Percentiles rank a stretch among this genome's conserved stretches.
Conservation (phyloP, 2,888 invertebrate genomes). For the Lymantria monacha region DNA sequence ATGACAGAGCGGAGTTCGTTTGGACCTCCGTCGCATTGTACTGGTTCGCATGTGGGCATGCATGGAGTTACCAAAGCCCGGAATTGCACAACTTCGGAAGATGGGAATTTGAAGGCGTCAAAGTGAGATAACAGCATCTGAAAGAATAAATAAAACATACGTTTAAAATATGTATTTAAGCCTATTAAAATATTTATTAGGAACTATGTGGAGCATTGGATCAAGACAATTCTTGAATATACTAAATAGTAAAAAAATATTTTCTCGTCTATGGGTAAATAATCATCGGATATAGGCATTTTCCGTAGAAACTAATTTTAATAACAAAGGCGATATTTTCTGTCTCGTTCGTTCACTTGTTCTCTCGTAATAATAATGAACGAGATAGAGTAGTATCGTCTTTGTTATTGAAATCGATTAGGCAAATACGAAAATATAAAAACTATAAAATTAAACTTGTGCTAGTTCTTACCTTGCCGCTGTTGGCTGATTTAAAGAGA, state of each 20-base stretch:
- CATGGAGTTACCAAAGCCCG: slow-evolving; percentile 97
- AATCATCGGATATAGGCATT: no score
- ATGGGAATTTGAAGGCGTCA: slow-evolving; percentile 98
- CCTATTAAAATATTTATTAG: no score
- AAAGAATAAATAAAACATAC: slow-evolving; percentile 40
- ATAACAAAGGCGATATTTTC: no score
- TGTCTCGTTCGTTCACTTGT: no score
- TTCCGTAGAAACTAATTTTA: no score
- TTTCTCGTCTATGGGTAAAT: not conserved
- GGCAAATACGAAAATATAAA: not conserved
- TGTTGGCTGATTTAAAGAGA: slow-evolving; percentile 89
- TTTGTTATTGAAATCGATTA: no score
- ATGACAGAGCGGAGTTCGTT: slow-evolving; percentile 91
- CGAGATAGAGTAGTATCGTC: no score
- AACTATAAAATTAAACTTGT: not conserved
- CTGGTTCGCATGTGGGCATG: slow-evolving; percentile 95
- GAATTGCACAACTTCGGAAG: slow-evolving; percentile 97
- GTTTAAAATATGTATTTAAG: no score
- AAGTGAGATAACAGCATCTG: slow-evolving; percentile 94
- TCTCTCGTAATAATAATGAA: no score
- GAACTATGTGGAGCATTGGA: no score
- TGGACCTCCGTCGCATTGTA: slow-evolving; percentile 93
- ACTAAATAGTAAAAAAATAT: not conserved
- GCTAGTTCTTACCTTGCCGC: slow-evolving; percentile 85
- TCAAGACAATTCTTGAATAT: no score